Conservation (phyloP, 1,140 invertebrate species). For the Rhyzopertha dominica region DNA sequence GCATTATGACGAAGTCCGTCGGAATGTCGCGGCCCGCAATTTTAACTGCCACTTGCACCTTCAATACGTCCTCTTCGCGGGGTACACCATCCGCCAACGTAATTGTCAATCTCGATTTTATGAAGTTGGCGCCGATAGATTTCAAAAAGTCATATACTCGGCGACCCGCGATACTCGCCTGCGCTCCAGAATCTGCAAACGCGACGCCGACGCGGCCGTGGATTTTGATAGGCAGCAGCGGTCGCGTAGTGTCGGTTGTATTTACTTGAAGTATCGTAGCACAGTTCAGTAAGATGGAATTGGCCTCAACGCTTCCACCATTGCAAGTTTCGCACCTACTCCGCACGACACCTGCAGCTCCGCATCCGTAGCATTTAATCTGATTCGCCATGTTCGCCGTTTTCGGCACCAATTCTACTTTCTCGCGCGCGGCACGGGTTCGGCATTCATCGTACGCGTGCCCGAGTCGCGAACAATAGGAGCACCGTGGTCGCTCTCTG, state of each 20-base stretch:
- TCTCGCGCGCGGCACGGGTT: background rate
- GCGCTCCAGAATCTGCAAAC: constrained; percentile 13
- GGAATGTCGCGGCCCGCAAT: constrained; percentile 1
- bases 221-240: background rate
- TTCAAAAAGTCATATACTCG: constrained; percentile 2
- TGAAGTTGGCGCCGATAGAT: constrained; percentile 3
- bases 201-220: constrained; percentile 6
- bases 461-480: background rate
- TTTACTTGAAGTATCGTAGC: background rate
- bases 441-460: background rate
- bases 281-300: background rate
- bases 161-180: constrained; percentile 9
- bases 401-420: background rate
- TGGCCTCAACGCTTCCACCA: background rate
- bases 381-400: background rate
- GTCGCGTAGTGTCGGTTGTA: background rate
- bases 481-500: background rate
- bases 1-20: constrained; percentile 11
- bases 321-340: constrained; percentile 12
- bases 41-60: background rate
- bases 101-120: background rate
- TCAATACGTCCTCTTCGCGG: background rate
- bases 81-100: background rate
- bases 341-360: constrained; percentile 10
- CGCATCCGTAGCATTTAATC: constrained; percentile 15